phyloP scores from a whole-genome alignment of 2,797 vertebrate species.

The Trichosurus vulpecula region DNA sequence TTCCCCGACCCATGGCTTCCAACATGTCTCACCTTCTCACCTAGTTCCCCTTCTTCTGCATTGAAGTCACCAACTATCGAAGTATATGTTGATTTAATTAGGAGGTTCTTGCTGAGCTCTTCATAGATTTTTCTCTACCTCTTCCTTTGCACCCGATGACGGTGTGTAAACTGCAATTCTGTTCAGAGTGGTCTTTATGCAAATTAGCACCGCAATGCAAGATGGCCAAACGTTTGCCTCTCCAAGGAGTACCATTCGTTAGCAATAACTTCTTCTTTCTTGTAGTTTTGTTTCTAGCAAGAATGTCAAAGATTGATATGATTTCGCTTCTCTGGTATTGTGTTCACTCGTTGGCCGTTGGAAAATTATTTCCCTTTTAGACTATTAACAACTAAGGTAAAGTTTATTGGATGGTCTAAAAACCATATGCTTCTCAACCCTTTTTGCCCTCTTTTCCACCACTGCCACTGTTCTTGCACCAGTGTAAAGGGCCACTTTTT shows the following conservation, averaged over 20 bases:
- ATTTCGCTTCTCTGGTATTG: not conserved
- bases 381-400: not conserved
- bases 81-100: not conserved
- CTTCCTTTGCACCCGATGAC: not conserved
- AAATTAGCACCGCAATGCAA: not conserved
- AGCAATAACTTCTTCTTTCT: not conserved
- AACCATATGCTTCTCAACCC: not conserved
- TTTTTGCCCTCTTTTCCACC: not conserved
- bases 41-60: not conserved
- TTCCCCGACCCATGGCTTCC: not conserved
- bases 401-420: not conserved
- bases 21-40: not conserved
- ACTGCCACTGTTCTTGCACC: not conserved
- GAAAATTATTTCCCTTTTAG: not conserved
- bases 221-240: not conserved
- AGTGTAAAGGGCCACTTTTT: not conserved
- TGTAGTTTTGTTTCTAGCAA: not conserved
- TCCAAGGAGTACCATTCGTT: not conserved
- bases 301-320: not conserved
- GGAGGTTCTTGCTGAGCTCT: not conserved
- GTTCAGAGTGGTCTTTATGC: not conserved
- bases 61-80: not conserved
- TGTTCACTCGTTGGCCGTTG: not conserved
- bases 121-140: not conserved
- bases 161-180: not conserved